Evolutionary conservation across 2,797 vertebrate species (phyloP), one percentile per base, ranked within the genome.

Genomic region (Fratercula arctica): DNA sequence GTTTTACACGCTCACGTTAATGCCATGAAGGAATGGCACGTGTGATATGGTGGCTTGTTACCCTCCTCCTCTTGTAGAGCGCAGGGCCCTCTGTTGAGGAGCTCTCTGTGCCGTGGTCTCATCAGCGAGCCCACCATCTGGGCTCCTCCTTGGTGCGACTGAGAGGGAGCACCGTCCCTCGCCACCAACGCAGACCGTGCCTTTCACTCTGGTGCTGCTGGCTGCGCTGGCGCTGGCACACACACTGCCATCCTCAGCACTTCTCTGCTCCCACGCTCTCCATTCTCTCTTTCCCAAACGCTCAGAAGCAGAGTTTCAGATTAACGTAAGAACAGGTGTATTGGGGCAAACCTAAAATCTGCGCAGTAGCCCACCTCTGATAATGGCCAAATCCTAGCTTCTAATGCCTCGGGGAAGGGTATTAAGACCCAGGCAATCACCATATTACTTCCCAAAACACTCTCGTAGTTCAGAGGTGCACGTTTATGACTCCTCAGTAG

Each of bases 151-250:
- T 25, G 50, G 19, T 25, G 39, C n/a, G 63, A 21, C 51, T 7
- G 11, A 29, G 43, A 12, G 16, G 33, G 23, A 43, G 43, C 51
- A 17, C 25, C 2, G 3, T 17, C 63, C 33, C 5, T 51, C 26
- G 1, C 14, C 43, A 4, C 13, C 16, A 7, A 2, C 5, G 7
- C 26, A 19, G 73, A 19, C 26, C 28, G 1, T 19, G 33, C 51
- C 35, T 37, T 37, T 33, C 17, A 9, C 29, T n/a, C 60, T 4
- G 13, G 5, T 13, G 24, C 59, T 9, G 51, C n/a, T 18, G 17
- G 17, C 28, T 48, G 54, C 4, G 1, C 35, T 33, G 41, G n/a
- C 19, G n/a, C 77, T 33, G 31, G 79, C 35, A 24, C 53, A 5
- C 43, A 26, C 11, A 0, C 53, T 11, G 63, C 41, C 17, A 10